Percentiles rank a stretch among this genome's conserved stretches.
phyloP scores from a whole-genome alignment of 2,797 vertebrate genomes.

The Babyrousa celebensis region DNA sequence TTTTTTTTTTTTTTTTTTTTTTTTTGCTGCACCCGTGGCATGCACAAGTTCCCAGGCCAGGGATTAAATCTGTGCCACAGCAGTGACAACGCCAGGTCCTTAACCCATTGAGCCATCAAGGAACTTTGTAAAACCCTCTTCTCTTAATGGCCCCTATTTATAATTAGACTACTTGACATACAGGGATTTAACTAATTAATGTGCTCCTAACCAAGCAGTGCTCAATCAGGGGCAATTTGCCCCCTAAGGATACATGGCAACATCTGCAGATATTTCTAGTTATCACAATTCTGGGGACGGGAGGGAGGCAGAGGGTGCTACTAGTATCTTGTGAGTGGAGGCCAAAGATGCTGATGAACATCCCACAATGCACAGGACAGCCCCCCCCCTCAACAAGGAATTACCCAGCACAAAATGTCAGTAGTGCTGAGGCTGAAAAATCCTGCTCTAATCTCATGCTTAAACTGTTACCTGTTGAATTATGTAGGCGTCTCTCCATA shows the following conservation, averaged over 20 bases:
- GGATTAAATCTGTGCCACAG: no score
- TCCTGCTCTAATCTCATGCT: not conserved
- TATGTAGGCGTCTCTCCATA: not conserved
- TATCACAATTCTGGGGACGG: not conserved
- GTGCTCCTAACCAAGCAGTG: not conserved
- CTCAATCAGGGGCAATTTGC: not conserved
- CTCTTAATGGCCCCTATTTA: conserved; percentile 2
- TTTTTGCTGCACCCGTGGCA: no score
- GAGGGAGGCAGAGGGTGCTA: not conserved
- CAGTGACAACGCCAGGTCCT: no score
- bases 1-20: no score
- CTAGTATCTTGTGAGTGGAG: not conserved
- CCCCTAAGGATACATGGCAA: not conserved
- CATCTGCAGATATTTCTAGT: not conserved
- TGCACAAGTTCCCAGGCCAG: no score
- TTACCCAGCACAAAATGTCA: not conserved
- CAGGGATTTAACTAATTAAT: conserved; percentile 12
- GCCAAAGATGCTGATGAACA: not conserved
- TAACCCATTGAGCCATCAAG: no score
- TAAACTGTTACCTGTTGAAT: conserved; percentile 30
- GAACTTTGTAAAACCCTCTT: not conserved
- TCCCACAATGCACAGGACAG: not conserved
- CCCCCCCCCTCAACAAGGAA: not conserved
- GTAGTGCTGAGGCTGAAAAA: not conserved
- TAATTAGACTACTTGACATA: not conserved